phyloP scores from a whole-genome alignment of 1,140 invertebrate genomes.

The Proales similis region DNA sequence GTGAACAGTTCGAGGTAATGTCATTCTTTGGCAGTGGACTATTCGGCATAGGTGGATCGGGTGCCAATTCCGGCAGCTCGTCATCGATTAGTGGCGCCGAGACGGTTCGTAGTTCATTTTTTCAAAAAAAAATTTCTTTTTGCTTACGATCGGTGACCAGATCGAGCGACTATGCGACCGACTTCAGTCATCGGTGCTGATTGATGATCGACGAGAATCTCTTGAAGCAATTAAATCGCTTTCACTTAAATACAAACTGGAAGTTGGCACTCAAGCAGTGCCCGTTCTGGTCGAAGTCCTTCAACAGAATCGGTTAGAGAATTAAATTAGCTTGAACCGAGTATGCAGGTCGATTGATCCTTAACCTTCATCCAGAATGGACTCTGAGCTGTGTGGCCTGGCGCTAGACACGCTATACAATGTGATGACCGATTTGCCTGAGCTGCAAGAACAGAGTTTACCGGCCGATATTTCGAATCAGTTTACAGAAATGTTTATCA shows the following conservation, averaged over 20 bases:
- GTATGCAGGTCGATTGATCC: not conserved
- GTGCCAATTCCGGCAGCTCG: not conserved
- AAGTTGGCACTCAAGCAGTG: slow-evolving; percentile 92
- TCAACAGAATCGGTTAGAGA: slow-evolving; percentile 50
- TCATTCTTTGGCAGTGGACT: slow-evolving; percentile 34
- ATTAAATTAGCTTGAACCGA: slow-evolving; percentile 3
- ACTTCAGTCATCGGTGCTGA: slow-evolving; percentile 77
- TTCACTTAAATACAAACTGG: slow-evolving; percentile 76
- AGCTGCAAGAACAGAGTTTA: slow-evolving; percentile 41
- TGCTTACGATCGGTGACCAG: slow-evolving; percentile 53
- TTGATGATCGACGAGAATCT: slow-evolving; percentile 90
- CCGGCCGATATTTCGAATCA: slow-evolving; percentile 68
- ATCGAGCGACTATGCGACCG: slow-evolving; percentile 85
- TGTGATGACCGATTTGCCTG: slow-evolving; percentile 41
- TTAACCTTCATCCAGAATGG: slow-evolving; percentile 27
- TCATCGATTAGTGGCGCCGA: slow-evolving; percentile 20
- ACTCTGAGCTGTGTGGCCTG: slow-evolving; percentile 14
- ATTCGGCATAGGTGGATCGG: slow-evolving; percentile 2
- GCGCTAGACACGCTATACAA: slow-evolving; percentile 32
- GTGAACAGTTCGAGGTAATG: not conserved
- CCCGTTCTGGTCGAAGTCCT: slow-evolving; percentile 64
- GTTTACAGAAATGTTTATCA: slow-evolving; percentile 97
- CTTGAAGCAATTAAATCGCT: slow-evolving; percentile 86
- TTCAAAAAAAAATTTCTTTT: not conserved
- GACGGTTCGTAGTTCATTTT: not conserved